Conservation (phyloP, 2,797 vertebrate species). For the Enoplosus armatus region DNA sequence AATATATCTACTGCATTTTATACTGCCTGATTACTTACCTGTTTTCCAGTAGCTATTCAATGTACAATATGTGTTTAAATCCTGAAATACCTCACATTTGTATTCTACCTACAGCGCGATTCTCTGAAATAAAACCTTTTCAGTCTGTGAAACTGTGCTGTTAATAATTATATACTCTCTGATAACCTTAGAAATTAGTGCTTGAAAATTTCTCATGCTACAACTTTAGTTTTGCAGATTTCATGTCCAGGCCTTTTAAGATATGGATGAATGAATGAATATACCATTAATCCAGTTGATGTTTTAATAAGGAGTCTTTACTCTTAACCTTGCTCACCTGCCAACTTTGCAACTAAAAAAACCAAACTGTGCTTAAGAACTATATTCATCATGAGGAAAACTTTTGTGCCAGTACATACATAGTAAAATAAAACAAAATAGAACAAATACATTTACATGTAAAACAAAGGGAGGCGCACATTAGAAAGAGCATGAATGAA, state of each 20-base stretch:
- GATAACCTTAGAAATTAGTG: not conserved
- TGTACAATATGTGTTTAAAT: conserved; percentile 61
- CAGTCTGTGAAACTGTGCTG: conserved; percentile 22
- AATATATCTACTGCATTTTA: conserved; percentile 57
- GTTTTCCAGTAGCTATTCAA: conserved; percentile 42
- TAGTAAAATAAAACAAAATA: not conserved
- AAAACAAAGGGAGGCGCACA: not conserved
- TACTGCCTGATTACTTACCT: conserved; percentile 37
- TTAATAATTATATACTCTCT: conserved; percentile 10
- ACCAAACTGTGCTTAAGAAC: not conserved
- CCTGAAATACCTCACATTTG: conserved; percentile 76
- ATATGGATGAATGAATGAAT: not conserved
- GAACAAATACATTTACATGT: not conserved
- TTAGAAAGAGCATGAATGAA: not conserved
- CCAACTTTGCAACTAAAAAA: not conserved
- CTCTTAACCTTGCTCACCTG: not conserved
- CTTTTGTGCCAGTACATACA: not conserved
- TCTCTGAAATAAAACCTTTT: conserved; percentile 67
- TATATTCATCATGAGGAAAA: not conserved
- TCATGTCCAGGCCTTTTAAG: not conserved
- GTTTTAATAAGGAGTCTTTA: not conserved
- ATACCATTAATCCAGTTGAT: not conserved
- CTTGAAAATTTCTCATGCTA: not conserved
- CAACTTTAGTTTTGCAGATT: not conserved
- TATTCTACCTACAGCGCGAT: conserved; percentile 45